A percentile compares a stretch with the other conserved stretches of the same genome.
phyloP scores from a whole-genome alignment of 2,113 vertebrate species.

The Eira barbara region DNA sequence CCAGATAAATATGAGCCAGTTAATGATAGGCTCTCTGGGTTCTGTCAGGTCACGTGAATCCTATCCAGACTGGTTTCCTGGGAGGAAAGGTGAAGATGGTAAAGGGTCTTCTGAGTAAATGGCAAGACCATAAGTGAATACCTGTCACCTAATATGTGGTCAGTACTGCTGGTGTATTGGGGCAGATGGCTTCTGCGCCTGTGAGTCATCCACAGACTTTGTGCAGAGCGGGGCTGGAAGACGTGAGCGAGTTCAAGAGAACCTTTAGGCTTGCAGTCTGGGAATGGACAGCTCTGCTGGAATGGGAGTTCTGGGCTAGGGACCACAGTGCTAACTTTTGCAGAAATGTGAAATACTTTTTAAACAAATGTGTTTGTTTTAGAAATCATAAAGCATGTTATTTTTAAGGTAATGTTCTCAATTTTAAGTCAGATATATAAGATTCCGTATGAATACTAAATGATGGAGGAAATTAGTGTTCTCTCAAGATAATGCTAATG shows the following conservation, averaged over 20 bases:
- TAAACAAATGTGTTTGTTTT: not conserved
- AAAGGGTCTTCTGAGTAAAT: not conserved
- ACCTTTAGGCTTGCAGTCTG: not conserved
- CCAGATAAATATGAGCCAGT: not conserved
- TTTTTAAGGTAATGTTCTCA: not conserved
- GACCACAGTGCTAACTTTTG: not conserved
- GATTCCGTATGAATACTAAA: not conserved
- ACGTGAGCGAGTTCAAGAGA: not conserved
- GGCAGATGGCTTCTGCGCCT: not conserved
- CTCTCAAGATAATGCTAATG: not conserved
- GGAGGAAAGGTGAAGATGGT: not conserved
- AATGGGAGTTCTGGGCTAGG: not conserved
- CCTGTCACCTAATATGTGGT: not conserved
- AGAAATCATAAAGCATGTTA: not conserved
- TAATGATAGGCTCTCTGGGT: not conserved
- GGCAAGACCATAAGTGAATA: not conserved
- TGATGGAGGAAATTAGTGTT: not conserved
- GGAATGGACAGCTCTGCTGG: not conserved
- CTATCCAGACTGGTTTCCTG: not conserved
- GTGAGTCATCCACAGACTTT: not conserved
- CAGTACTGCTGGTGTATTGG: not conserved
- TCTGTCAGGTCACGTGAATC: not conserved
- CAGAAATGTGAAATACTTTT: not conserved
- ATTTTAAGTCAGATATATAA: not conserved
- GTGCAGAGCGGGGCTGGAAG: not conserved